Evolutionary conservation across 2,797 vertebrate species (phyloP).

Genomic region (Clarias platycephalus): DNA sequence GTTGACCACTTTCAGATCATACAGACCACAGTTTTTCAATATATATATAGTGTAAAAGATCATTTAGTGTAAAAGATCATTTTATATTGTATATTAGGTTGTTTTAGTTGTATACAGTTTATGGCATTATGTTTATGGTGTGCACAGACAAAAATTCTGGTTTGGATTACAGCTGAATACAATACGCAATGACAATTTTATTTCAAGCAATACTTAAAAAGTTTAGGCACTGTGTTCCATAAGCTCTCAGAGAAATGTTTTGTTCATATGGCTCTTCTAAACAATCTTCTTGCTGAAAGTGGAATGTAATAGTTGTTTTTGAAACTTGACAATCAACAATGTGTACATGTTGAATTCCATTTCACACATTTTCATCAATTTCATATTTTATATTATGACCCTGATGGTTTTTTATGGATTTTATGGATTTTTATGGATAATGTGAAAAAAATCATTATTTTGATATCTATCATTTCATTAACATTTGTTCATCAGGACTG

Average conservation of each 20-base stretch:
- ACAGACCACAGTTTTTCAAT: neutral
- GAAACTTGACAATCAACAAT: neutral
- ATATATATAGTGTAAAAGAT: neutral
- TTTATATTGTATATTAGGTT: neutral
- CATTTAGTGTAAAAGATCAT: neutral
- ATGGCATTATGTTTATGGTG: neutral
- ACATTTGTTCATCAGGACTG: neutral
- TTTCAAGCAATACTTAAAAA: neutral
- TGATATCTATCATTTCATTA: neutral
- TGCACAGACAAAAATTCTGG: neutral
- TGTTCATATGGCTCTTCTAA: neutral
- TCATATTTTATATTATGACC: neutral
- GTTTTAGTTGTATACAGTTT: neutral
- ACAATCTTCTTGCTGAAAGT: neutral
- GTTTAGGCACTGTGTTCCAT: neutral
- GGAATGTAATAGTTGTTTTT: neutral
- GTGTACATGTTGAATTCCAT: neutral
- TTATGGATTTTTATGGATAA: neutral
- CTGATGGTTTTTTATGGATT: neutral
- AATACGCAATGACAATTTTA: neutral
- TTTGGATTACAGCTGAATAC: neutral
- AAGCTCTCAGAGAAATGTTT: neutral
- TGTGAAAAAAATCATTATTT: neutral
- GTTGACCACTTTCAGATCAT: neutral
- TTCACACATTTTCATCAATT: neutral